Conservation (phyloP, 2,888 invertebrate genomes). For the Kuschelorhynchus macadamiae region DNA sequence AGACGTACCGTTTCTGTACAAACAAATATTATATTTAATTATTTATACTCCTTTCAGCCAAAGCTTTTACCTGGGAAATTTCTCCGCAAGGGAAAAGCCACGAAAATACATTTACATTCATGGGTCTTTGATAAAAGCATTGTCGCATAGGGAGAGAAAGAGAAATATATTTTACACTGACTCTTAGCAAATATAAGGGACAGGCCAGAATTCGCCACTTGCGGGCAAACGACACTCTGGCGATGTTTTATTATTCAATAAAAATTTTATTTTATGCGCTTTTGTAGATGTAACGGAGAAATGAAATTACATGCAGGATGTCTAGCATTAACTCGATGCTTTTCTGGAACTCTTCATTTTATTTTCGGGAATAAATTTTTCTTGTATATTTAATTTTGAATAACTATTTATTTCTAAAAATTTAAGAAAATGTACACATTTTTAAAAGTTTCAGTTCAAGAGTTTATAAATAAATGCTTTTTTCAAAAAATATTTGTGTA, state of each 20-base stretch:
- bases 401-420: too few species aligned
- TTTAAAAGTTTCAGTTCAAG: too few species aligned
- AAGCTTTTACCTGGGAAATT: slow-evolving; percentile 13
- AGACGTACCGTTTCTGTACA: too few species aligned
- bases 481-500: too few species aligned
- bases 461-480: too few species aligned
- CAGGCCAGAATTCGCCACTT: slow-evolving; percentile 14
- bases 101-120: slow-evolving; percentile 35
- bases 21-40: slow-evolving; percentile 20
- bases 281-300: background rate
- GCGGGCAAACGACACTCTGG: background rate
- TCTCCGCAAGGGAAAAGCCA: slow-evolving; percentile 23
- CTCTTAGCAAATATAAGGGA: slow-evolving; percentile 18
- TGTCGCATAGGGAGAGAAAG: slow-evolving; percentile 18
- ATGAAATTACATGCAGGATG: too few species aligned
- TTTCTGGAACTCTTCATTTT: background rate
- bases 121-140: slow-evolving; percentile 32
- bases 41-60: slow-evolving; percentile 22
- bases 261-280: slow-evolving; percentile 34
- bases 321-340: too few species aligned
- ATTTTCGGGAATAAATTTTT: background rate
- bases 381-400: too few species aligned
- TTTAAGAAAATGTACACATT: too few species aligned
- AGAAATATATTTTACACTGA: slow-evolving; percentile 24
- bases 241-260: slow-evolving; percentile 34